A percentile compares a stretch with the other conserved stretches of the same genome.
These are phyloP conservation scores for Melanotaenia duboulayi DNA, from an alignment of 2,113 vertebrate species.

Conservation along the genomic window DNA sequence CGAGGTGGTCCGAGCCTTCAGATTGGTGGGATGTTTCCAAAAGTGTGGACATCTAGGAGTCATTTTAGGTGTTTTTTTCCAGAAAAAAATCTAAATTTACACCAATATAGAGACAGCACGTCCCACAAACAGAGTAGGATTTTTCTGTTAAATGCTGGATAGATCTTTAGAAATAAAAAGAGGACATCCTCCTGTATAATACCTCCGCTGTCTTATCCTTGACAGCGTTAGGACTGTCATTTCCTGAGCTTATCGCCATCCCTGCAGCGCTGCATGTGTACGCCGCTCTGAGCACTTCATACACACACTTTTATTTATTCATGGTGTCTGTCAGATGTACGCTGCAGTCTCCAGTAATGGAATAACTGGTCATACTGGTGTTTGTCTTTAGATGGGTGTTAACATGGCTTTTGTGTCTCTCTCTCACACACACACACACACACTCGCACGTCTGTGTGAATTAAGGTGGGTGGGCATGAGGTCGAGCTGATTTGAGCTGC, in stretches of 20 bases:
- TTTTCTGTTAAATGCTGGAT: no score
- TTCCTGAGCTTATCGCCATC: slow-evolving; percentile 16
- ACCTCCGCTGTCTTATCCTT: slow-evolving; percentile 17
- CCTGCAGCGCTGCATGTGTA: not conserved
- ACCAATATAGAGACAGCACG: no score
- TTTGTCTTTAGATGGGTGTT: not conserved
- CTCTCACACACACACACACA: not conserved
- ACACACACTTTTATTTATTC: slow-evolving; percentile 28
- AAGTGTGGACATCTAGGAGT: not conserved
- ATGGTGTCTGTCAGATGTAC: not conserved
- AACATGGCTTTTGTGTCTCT: slow-evolving; percentile 3
- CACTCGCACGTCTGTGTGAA: slow-evolving; percentile 31
- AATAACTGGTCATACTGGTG: not conserved
- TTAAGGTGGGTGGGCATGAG: slow-evolving; percentile 51
- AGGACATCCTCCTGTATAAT: not conserved
- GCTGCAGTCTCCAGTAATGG: slow-evolving; percentile 8
- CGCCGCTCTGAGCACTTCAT: not conserved
- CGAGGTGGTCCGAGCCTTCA: not conserved
- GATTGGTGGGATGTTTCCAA: not conserved
- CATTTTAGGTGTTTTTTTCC: no score
- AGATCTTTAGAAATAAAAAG: no score
- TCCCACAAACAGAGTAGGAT: no score
- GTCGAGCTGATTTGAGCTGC: slow-evolving; percentile 46
- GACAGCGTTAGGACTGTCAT: slow-evolving; percentile 25
- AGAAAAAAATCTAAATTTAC: no score